A percentile compares a stretch with the other conserved stretches of the same genome.
Evolutionary conservation across 2,888 invertebrate genomes (phyloP).

Genomic region (Eutolmus rufibarbis): DNA sequence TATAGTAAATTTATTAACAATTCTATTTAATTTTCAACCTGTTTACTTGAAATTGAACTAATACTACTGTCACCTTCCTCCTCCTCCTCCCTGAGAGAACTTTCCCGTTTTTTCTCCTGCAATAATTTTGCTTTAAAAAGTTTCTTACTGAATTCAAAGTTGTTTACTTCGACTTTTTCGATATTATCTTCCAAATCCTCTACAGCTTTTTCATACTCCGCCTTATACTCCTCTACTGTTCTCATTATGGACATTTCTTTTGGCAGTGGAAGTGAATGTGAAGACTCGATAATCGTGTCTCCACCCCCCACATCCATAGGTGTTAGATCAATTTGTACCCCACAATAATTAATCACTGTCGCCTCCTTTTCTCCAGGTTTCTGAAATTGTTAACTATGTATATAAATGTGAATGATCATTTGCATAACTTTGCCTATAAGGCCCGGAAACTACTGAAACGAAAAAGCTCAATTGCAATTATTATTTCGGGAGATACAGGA

Average conservation of each 20-base stretch:
- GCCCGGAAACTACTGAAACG: too few species aligned
- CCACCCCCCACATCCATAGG: not conserved
- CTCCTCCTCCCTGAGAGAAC: not conserved
- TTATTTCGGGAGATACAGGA: too few species aligned
- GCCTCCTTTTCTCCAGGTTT: not conserved
- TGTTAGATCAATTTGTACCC: not conserved
- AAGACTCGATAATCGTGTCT: not conserved
- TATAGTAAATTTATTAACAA: not conserved
- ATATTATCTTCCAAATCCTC: not conserved
- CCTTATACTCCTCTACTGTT: not conserved
- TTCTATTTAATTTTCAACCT: not conserved
- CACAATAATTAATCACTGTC: not conserved
- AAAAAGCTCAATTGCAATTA: too few species aligned
- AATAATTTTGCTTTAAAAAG: not conserved
- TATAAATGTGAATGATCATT: too few species aligned
- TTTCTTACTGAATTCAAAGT: not conserved
- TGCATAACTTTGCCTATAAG: too few species aligned
- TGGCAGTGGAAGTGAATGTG: not conserved
- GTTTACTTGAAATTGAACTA: not conserved
- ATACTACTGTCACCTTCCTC: not conserved
- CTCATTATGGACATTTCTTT: not conserved
- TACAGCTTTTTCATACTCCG: not conserved
- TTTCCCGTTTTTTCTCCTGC: not conserved
- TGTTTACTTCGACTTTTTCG: not conserved
- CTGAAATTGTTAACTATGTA: not conserved